Evolutionary conservation across 2,888 invertebrate species (phyloP), one percentile per base, ranked within the genome.

Genomic region (Eustalomyia histrio): DNA sequence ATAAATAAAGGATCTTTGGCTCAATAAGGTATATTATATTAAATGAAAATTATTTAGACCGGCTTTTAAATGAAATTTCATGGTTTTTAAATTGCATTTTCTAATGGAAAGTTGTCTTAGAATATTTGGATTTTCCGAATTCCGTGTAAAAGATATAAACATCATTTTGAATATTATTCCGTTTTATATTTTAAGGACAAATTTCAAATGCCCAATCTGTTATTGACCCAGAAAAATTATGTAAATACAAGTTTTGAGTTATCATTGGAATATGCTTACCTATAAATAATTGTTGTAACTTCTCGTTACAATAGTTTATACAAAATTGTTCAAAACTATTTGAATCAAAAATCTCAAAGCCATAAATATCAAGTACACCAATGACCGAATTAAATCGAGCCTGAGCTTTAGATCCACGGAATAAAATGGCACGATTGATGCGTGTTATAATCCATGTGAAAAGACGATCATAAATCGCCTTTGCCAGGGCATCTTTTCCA

Each of bases 241-340:
- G 1, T 29, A 29, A 29, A 29, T 1, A 29, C 3, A 29, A 1
- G 3, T 6, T 29, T 29, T 1, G 4, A 29, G 7, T 29, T 29
- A 6, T 29, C 29, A 29, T 29, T 29, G 29, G 7, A 29, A 29
- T 29, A 4, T 7, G 29, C 29, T 29, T 87, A 96, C 96, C 96
- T 87, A 99, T 99, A 89, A 99, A 99, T 43, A 99, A 92, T 90
- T 99, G 99, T 89, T 99, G 99, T 83, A 99, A 92, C 90, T 99
- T 99, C 92, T 99, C 99, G 90, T 99, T 99, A 89, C 99, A 99
- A 91, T 99, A 99, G 91, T 99, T 99, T 16, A 99, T 99, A 91
- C 99, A 99, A 91, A 99, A 97, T 92, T 99, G 99, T 90, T 99
- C 99, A 91, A 99, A 98, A 91, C 97, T 97, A 91, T 99, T 99